phyloP scores from a whole-genome alignment of 1,140 invertebrate genomes.

The Pygmarrhopalites habei region DNA sequence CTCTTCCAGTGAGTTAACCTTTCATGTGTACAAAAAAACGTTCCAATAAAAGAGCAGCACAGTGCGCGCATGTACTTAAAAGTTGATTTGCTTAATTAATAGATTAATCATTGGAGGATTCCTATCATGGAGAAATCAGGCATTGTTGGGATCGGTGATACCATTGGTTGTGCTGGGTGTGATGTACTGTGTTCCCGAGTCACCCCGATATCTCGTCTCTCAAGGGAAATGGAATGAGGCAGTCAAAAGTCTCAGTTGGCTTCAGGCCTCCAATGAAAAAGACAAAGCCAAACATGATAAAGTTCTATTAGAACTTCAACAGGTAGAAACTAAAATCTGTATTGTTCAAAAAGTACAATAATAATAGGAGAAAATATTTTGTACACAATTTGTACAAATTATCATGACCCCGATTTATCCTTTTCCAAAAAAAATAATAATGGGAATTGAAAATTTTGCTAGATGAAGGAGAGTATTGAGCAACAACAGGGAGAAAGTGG shows the following conservation, averaged over 20 bases:
- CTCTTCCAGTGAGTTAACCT: conserved; percentile 58
- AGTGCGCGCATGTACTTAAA: no score
- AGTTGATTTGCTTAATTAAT: no score
- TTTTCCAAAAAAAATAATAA: no score
- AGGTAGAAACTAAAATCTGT: conserved; percentile 11
- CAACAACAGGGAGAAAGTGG: not conserved
- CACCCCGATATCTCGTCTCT: conserved; percentile 57
- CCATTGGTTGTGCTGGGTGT: conserved; percentile 55
- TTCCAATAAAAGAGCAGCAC: no score
- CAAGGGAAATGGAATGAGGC: conserved; percentile 56
- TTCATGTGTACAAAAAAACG: no score
- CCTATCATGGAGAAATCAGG: conserved; percentile 19
- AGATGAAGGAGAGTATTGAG: not conserved
- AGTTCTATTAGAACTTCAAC: conserved; percentile 14
- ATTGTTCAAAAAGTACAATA: no score
- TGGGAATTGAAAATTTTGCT: no score
- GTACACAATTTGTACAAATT: no score
- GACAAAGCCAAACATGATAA: no score
- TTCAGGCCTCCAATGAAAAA: conserved; percentile 49
- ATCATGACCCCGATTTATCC: no score
- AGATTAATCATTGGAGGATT: conserved; percentile 28
- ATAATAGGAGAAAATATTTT: no score
- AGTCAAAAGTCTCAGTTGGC: conserved; percentile 44
- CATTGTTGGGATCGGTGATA: conserved; percentile 44
- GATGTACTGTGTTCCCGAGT: conserved; percentile 70